Evolutionary conservation across 2,797 vertebrate species (phyloP), one percentile per base, ranked within the genome.

Genomic region (Crenuchus spilurus): DNA sequence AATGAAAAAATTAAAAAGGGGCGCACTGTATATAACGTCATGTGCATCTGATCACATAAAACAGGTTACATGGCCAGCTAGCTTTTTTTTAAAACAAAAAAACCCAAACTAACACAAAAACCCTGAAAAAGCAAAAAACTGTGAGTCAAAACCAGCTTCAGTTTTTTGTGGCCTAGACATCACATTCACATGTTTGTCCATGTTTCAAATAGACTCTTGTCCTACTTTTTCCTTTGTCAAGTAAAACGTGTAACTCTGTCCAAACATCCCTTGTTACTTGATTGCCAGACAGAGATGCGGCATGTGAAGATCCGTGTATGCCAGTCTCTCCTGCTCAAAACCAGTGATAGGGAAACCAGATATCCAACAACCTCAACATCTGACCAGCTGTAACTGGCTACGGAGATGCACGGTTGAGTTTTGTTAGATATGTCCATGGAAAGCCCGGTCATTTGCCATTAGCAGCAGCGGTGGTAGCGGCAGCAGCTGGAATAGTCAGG

Each of bases 91-190:
- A 51, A 71, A 70, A 58, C 37, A 72, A 76, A 60, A 22, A 33
- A 49, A 39, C 39, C 37, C 51, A 54, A 44, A 41, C 51, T 31
- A 54, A 46, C 37, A 74, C 42, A 24, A 13, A 52, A 58, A 13
- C 24, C 70, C 31, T 18, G 28, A 70, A 70, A 57, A 64, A 74
- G 16, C 11, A 48, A 73, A 68, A 33, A 73, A 46, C 10, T 16
- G 52, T 31, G 54, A 49, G 57, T 62, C 20, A 2, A 69, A 73
- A 63, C 28, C 66, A 73, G 64, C 62, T 14, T 55, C 16, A 4
- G 42, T 44, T 74, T 55, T 30, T 22, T 66, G 75, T 39, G 22
- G 77, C 85, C 82, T 85, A 87, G 87, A 87, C 87, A 81, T 82
- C 77, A 87, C 49, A 83, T 78, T 86, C 72, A 79, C 57, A 71